These are phyloP conservation scores for Enhydra lutris DNA, from an alignment of 2,113 vertebrate species.

Conservation along the genomic window DNA sequence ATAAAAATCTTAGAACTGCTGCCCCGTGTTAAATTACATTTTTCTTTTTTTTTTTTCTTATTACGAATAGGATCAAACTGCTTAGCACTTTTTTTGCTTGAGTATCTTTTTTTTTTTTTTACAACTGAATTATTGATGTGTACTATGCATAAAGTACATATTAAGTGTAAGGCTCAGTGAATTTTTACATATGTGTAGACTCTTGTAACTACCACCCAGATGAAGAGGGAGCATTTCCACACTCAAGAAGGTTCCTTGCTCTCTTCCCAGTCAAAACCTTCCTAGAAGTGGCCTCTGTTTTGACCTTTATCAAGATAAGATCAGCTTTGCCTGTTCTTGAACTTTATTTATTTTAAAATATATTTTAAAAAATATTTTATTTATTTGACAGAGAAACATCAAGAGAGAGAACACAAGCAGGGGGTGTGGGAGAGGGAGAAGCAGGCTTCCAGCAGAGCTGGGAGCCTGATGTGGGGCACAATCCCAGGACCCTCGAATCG, in stretches of 20 bases:
- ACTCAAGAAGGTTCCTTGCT: background rate
- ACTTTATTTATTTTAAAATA: background rate
- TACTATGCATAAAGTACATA: background rate
- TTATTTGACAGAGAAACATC: too few species aligned
- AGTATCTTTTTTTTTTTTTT: background rate
- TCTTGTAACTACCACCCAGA: background rate
- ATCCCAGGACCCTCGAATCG: too few species aligned
- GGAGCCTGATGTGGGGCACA: too few species aligned
- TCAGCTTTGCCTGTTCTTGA: background rate
- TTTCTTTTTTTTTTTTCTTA: slow-evolving; percentile 25
- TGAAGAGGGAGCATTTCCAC: background rate
- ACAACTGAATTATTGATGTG: background rate
- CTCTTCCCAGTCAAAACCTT: background rate
- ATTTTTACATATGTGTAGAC: background rate
- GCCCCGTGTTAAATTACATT: background rate
- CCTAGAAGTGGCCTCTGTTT: background rate
- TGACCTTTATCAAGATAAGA: background rate
- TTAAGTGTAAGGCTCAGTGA: background rate
- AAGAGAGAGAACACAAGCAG: too few species aligned
- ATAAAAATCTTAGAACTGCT: background rate
- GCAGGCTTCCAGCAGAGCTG: too few species aligned
- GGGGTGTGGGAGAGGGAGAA: too few species aligned
- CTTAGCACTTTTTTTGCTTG: background rate
- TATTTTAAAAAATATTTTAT: too few species aligned
- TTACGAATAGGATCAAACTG: background rate